Evolutionary conservation across 2,113 vertebrate species (phyloP).

Genomic region (Herpetotheres cachinnans): DNA sequence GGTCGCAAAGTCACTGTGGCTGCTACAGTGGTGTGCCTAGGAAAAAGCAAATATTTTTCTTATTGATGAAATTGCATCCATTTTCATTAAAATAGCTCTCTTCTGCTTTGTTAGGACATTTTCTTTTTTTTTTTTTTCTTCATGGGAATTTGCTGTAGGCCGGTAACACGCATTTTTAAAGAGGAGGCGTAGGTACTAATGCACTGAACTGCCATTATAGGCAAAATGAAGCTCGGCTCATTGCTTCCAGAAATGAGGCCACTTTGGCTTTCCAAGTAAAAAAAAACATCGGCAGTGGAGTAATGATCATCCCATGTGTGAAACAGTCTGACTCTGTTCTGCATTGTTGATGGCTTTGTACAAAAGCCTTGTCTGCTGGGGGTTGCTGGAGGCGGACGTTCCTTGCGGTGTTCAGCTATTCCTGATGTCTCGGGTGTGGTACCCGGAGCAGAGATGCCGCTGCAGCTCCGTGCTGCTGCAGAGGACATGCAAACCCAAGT

Average conservation of each 20-base stretch:
- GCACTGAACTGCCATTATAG: background rate
- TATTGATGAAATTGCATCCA: background rate
- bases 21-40: background rate
- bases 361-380: background rate
- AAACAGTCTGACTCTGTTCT: background rate
- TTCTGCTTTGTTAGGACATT: background rate
- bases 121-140: background rate
- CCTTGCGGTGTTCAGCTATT: background rate
- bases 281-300: background rate
- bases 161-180: background rate
- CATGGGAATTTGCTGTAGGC: background rate
- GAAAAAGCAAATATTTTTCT: background rate
- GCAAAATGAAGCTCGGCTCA: background rate
- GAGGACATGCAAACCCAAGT: background rate
- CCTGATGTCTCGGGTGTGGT: rapidly evolving
- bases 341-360: background rate
- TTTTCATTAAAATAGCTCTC: background rate
- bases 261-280: background rate
- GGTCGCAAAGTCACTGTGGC: background rate
- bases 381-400: background rate
- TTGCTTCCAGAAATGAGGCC: background rate
- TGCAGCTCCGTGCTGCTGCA: background rate
- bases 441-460: background rate
- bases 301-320: background rate
- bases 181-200: background rate